phyloP scores from a whole-genome alignment of 2,888 invertebrate genomes.

The Acanthosepion pharaonis region DNA sequence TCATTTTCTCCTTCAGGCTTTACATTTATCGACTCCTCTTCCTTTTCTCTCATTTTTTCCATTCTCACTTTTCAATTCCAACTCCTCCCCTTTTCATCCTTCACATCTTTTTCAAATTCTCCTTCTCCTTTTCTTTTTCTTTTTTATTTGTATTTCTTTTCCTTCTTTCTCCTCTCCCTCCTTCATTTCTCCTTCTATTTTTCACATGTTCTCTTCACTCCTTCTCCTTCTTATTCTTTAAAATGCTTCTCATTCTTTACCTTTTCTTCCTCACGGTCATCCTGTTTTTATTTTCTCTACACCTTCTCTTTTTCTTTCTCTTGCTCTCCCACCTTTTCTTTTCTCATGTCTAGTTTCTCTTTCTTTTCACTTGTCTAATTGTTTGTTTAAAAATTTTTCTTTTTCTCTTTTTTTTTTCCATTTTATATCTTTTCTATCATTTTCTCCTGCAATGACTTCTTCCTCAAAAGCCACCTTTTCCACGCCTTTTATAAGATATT shows the following conservation, averaged over 20 bases:
- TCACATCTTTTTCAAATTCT: background rate
- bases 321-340: background rate
- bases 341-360: no score
- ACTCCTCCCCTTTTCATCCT: background rate
- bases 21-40: background rate
- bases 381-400: no score
- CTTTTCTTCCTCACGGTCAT: background rate
- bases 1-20: background rate
- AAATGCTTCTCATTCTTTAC: no score
- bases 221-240: background rate
- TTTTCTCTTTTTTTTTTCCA: no score
- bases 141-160: background rate
- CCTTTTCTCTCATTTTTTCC: background rate
- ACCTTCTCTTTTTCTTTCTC: background rate
- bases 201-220: background rate
- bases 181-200: background rate
- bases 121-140: background rate
- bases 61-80: background rate
- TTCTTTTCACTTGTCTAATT: no score
- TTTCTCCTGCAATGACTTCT: no score
- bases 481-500: no score
- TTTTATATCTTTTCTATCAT: no score
- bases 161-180: no score
- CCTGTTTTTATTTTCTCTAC: background rate
- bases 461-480: no score